Percentiles rank a stretch among this genome's conserved stretches.
Conservation (phyloP, 2,888 invertebrate species). For the Lordiphosa andalusiaca region DNA sequence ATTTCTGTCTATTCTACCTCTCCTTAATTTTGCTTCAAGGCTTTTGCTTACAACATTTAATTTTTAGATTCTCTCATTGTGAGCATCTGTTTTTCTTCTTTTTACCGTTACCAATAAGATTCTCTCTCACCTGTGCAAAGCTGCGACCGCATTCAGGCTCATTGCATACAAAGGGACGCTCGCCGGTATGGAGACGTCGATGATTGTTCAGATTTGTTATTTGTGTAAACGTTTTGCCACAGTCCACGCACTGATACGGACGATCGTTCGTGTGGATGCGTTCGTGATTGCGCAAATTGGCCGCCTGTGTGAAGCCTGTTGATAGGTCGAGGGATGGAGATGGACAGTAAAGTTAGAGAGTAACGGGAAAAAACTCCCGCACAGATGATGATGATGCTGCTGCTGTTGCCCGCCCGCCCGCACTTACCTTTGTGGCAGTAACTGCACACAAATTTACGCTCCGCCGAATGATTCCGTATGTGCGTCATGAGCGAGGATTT, state of each 20-base stretch:
- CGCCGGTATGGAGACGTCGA: constrained; percentile 80
- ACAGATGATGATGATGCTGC: background rate
- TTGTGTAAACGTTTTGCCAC: constrained; percentile 81
- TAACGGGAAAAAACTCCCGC: background rate
- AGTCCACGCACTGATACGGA: constrained; percentile 80
- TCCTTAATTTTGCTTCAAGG: too few species aligned
- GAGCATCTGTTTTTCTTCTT: too few species aligned
- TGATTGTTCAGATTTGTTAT: constrained; percentile 81
- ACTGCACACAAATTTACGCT: constrained; percentile 80
- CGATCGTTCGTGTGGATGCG: constrained; percentile 81
- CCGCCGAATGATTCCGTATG: constrained; percentile 81
- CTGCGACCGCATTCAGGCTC: constrained; percentile 80
- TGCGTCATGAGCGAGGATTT: constrained; percentile 80
- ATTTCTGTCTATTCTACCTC: too few species aligned
- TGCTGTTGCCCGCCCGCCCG: background rate
- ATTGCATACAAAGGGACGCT: constrained; percentile 80
- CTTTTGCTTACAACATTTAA: too few species aligned
- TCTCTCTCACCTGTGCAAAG: constrained; percentile 79
- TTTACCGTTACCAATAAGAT: background rate
- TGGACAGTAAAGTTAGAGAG: too few species aligned
- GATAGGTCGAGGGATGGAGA: too few species aligned
- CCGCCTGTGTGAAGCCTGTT: constrained; percentile 80
- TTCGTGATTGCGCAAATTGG: constrained; percentile 80
- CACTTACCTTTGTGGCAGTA: constrained; percentile 80
- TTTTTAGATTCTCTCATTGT: too few species aligned